These are phyloP conservation scores for Cyrtorhinus lividipennis DNA, from an alignment of 1,140 invertebrate genomes.

Conservation along the genomic window DNA sequence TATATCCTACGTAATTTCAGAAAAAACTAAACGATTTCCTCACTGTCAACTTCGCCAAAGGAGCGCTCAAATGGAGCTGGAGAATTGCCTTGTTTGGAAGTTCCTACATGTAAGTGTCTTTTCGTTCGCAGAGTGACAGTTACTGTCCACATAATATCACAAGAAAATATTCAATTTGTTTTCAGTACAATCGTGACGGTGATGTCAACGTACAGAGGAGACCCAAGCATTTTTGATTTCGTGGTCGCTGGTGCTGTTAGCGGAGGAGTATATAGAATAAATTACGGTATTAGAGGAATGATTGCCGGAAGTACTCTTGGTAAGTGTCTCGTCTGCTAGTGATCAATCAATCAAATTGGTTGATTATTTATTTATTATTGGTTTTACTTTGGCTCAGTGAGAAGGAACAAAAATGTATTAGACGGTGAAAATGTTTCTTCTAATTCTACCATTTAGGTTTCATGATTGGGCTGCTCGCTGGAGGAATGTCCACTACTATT, in stretches of 20 bases:
- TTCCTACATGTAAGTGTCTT: slow-evolving; percentile 41
- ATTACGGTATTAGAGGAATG: slow-evolving; percentile 13
- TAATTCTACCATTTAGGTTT: slow-evolving; percentile 1
- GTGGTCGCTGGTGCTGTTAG: slow-evolving; percentile 7
- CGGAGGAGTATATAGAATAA: slow-evolving; percentile 14
- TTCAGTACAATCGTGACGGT: slow-evolving; percentile 15
- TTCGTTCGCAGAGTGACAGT: neutral
- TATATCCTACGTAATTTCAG: too few relatives aligned
- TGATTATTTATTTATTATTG: neutral
- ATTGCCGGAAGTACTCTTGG: slow-evolving; percentile 14
- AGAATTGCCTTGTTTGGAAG: slow-evolving; percentile 44
- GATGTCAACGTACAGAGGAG: neutral
- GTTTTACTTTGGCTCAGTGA: neutral
- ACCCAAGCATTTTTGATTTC: slow-evolving; percentile 12
- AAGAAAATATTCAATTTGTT: too few relatives aligned
- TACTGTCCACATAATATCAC: too few relatives aligned
- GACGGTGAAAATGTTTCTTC: neutral
- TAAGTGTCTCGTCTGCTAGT: neutral
- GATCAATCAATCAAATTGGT: neutral
- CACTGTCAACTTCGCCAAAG: slow-evolving; percentile 45
- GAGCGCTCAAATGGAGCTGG: slow-evolving; percentile 49
- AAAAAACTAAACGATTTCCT: slow-evolving; percentile 49
- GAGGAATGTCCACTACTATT: neutral
- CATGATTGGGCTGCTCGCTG: slow-evolving; percentile 15
- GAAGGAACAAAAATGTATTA: too few relatives aligned